These are phyloP conservation scores for Drosophila repleta DNA, from an alignment of 1,140 invertebrate genomes.

Conservation along the genomic window DNA sequence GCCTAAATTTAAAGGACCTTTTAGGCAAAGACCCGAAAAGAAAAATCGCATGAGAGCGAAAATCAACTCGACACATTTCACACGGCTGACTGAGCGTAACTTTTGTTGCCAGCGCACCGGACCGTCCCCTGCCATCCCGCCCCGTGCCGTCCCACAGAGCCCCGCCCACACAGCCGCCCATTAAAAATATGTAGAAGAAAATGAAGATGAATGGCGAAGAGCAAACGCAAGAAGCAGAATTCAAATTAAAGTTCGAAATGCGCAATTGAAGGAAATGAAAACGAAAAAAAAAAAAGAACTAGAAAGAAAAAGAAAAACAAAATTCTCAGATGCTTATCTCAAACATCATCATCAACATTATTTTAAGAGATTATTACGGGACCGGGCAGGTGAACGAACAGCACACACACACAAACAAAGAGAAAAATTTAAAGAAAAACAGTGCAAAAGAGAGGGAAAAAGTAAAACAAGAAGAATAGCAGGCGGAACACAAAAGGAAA, in stretches of 20 bases:
- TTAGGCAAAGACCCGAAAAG: slow-evolving; percentile 28
- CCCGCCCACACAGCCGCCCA: neutral
- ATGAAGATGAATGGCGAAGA: slow-evolving; percentile 4
- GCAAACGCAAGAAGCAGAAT: slow-evolving; percentile 29
- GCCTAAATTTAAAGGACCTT: slow-evolving; percentile 43
- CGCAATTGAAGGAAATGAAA: slow-evolving; percentile 41
- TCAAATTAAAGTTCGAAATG: slow-evolving; percentile 50
- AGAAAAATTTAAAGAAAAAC: slow-evolving; percentile 11
- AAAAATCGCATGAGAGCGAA: slow-evolving; percentile 54
- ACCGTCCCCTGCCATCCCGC: neutral
- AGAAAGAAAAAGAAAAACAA: slow-evolving; percentile 8
- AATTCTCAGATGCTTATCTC: slow-evolving; percentile 50
- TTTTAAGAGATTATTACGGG: slow-evolving; percentile 29
- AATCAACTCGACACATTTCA: slow-evolving; percentile 72
- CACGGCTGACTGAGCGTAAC: slow-evolving; percentile 64
- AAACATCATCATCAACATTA: slow-evolving; percentile 59
- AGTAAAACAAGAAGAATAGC: neutral
- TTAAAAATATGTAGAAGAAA: slow-evolving; percentile 16
- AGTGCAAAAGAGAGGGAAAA: slow-evolving; percentile 23
- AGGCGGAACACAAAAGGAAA: slow-evolving; percentile 11
- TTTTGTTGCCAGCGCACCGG: slow-evolving; percentile 41
- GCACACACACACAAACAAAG: slow-evolving; percentile 14
- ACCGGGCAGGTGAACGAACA: slow-evolving; percentile 51
- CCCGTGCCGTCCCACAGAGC: neutral
- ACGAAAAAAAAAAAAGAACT: neutral